Evolutionary conservation across 2,797 vertebrate species (phyloP).

Genomic region (Phoebastria nigripes): DNA sequence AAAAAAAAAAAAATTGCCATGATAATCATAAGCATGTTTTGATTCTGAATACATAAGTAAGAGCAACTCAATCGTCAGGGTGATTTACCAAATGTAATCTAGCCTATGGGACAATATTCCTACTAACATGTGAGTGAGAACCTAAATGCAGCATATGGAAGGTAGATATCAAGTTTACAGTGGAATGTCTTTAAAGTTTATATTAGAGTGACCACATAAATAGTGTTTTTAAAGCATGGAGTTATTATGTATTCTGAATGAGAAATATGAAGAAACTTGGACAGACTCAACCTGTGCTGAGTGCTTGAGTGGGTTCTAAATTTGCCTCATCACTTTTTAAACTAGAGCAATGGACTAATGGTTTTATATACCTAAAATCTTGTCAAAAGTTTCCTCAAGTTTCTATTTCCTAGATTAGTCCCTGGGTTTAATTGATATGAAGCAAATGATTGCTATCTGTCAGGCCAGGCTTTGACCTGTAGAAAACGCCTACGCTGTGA

Average conservation of each 20-base stretch:
- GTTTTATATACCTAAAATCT: background rate
- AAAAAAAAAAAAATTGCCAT: background rate
- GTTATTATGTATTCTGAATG: background rate
- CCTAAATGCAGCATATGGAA: background rate
- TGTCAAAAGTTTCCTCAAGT: background rate
- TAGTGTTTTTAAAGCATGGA: background rate
- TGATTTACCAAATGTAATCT: background rate
- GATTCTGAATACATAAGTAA: background rate
- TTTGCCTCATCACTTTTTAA: background rate
- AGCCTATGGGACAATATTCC: background rate
- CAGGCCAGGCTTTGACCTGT: background rate
- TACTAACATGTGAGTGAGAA: background rate
- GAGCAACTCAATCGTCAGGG: background rate
- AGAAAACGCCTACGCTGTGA: background rate
- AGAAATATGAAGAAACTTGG: background rate
- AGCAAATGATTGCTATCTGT: background rate
- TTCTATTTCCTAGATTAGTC: background rate
- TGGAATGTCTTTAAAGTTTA: background rate
- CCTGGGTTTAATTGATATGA: background rate
- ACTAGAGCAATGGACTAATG: background rate
- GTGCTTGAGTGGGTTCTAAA: background rate
- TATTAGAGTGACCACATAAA: background rate
- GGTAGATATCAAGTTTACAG: background rate
- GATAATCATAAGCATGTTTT: background rate
- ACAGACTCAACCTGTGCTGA: background rate